phyloP scores from a whole-genome alignment of 2,797 vertebrate genomes.

The Leptodactylus fallax region DNA sequence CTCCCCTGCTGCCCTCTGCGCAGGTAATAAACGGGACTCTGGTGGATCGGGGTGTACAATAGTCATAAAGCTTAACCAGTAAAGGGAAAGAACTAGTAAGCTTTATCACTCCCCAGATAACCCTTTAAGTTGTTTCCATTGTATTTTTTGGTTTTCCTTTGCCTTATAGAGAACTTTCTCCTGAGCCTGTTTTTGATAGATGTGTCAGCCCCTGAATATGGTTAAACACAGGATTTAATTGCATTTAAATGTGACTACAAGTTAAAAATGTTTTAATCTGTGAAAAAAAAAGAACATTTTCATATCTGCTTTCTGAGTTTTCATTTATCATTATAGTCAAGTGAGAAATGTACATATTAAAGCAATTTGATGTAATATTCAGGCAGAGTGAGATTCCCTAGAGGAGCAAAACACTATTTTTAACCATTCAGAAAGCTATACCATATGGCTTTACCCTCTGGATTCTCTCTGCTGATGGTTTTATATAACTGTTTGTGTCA shows the following conservation, averaged over 20 bases:
- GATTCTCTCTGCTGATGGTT: slow-evolving; percentile 25
- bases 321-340: slow-evolving; percentile 31
- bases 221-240: slow-evolving; percentile 12
- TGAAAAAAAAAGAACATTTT: slow-evolving; percentile 36
- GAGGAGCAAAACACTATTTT: slow-evolving; percentile 34
- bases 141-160: background rate
- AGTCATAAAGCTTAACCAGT: too few species aligned
- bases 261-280: slow-evolving; percentile 12
- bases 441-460: slow-evolving; percentile 47
- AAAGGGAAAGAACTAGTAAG: too few species aligned
- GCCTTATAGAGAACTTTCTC: background rate
- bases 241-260: background rate
- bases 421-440: slow-evolving; percentile 37
- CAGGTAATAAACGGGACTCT: too few species aligned
- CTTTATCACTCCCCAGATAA: too few species aligned
- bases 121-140: too few species aligned
- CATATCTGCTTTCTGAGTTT: background rate
- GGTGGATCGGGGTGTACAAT: too few species aligned
- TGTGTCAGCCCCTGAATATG: background rate
- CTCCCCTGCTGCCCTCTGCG: too few species aligned
- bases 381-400: slow-evolving; percentile 44
- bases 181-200: background rate
- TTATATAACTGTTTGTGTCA: slow-evolving; percentile 37
- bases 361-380: slow-evolving; percentile 40
- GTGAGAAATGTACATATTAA: slow-evolving; percentile 42